Evolutionary conservation across 2,797 vertebrate genomes (phyloP).

Genomic region (Rhadinocentrus ornatus): DNA sequence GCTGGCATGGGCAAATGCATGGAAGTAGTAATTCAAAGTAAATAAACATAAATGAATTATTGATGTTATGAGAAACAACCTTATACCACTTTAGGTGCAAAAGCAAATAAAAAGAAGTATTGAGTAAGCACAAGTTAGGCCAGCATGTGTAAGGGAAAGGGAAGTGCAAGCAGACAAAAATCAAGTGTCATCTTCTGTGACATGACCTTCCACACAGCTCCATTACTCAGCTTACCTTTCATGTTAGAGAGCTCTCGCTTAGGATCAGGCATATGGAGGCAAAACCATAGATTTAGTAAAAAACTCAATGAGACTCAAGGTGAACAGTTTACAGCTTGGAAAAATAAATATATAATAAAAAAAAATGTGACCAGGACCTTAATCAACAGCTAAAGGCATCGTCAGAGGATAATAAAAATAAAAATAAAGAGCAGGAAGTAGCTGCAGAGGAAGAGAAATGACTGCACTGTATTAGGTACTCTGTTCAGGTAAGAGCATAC

Average conservation of each 20-base stretch:
- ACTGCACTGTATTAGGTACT: constrained; percentile 46
- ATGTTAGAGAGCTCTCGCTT: constrained; percentile 37
- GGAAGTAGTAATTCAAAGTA: constrained; percentile 60
- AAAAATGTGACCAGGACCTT: constrained; percentile 52
- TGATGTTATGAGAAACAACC: constrained; percentile 61
- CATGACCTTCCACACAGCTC: constrained; percentile 13
- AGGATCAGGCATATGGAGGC: constrained; percentile 49
- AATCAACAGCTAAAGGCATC: constrained; percentile 71
- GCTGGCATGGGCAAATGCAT: constrained; percentile 33
- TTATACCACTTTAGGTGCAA: constrained; percentile 64
- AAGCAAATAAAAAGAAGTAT: constrained; percentile 61
- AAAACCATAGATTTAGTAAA: constrained; percentile 31
- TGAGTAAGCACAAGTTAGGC: constrained; percentile 44
- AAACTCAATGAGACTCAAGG: constrained; percentile 45
- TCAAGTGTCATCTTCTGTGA: constrained; percentile 21
- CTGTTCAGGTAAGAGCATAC: constrained; percentile 6
- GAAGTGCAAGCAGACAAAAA: constrained; percentile 12
- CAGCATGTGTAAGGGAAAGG: constrained; percentile 32
- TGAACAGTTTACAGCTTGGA: constrained; percentile 56
- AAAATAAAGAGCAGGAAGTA: constrained; percentile 3
- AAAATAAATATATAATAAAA: constrained; percentile 27
- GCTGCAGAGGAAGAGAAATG: constrained; percentile 37
- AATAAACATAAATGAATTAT: constrained; percentile 66
- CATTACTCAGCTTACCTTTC: constrained; percentile 55
- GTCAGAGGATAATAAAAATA: constrained; percentile 63